Percentiles rank a stretch among this genome's conserved stretches.
These are phyloP conservation scores for Catotricha subobsoleta DNA, from an alignment of 2,888 invertebrate species.

Conservation along the genomic window DNA sequence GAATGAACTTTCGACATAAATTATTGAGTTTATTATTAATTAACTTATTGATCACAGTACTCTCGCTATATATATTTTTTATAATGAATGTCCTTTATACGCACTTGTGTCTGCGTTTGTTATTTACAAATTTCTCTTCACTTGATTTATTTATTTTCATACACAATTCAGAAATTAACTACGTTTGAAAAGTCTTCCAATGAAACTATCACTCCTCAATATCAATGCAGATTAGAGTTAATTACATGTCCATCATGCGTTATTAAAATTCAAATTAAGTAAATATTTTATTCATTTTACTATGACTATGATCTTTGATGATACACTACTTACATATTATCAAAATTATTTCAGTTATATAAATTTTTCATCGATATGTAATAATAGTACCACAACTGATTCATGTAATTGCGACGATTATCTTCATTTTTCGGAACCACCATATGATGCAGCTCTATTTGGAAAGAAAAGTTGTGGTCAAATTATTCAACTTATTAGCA, in stretches of 20 bases:
- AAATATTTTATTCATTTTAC: slow-evolving; percentile 12
- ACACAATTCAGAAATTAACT: neutral
- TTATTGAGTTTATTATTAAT: too few species aligned
- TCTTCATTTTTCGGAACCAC: slow-evolving; percentile 44
- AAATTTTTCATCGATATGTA: slow-evolving; percentile 22
- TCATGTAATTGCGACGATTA: slow-evolving; percentile 40
- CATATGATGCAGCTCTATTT: slow-evolving; percentile 38
- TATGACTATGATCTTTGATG: slow-evolving; percentile 14
- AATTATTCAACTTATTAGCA: slow-evolving; percentile 36
- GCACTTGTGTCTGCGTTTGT: neutral
- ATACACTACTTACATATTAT: slow-evolving; percentile 10
- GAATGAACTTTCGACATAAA: too few species aligned
- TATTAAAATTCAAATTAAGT: slow-evolving; percentile 32
- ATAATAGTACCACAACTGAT: neutral
- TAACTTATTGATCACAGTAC: too few species aligned
- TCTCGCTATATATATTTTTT: too few species aligned
- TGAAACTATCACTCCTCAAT: slow-evolving; percentile 9
- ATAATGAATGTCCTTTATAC: too few species aligned
- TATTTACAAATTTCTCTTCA: neutral
- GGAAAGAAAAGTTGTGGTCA: slow-evolving; percentile 42
- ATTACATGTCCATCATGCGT: slow-evolving; percentile 53
- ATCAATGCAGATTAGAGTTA: slow-evolving; percentile 43
- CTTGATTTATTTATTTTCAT: neutral
- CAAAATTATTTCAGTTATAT: slow-evolving; percentile 15
- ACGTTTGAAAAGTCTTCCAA: neutral